Evolutionary conservation across 2,113 vertebrate genomes (phyloP).

Genomic region (Calypte anna): DNA sequence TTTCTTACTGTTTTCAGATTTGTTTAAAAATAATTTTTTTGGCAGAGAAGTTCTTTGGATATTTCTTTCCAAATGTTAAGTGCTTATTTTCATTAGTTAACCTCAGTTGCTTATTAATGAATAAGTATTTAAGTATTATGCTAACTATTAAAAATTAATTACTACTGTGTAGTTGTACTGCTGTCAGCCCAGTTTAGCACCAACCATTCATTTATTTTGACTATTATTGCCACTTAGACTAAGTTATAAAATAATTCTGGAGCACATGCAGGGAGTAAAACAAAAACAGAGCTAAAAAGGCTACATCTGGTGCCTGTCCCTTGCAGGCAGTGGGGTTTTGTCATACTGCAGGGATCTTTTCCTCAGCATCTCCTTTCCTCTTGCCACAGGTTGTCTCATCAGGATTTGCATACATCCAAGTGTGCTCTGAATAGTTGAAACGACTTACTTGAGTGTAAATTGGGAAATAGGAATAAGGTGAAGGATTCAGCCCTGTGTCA

Average conservation of each 20-base stretch:
- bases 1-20: background rate
- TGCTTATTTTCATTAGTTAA: background rate
- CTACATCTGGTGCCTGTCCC: background rate
- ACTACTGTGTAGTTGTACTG: background rate
- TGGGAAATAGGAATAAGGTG: background rate
- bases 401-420: background rate
- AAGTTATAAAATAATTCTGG: background rate
- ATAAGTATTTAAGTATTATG: background rate
- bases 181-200: background rate
- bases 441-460: background rate
- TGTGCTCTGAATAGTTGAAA: background rate
- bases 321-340: background rate
- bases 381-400: background rate
- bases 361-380: background rate
- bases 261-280: background rate
- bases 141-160: background rate
- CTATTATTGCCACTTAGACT: background rate
- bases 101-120: background rate
- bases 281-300: fast-evolving
- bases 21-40: background rate
- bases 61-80: background rate
- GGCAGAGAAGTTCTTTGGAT: background rate
- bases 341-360: background rate
- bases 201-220: background rate
- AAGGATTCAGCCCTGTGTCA: background rate